Evolutionary conservation across 1,140 invertebrate genomes (phyloP), one percentile per base, ranked within the genome.

Genomic region (Caenorhabditis latens): DNA sequence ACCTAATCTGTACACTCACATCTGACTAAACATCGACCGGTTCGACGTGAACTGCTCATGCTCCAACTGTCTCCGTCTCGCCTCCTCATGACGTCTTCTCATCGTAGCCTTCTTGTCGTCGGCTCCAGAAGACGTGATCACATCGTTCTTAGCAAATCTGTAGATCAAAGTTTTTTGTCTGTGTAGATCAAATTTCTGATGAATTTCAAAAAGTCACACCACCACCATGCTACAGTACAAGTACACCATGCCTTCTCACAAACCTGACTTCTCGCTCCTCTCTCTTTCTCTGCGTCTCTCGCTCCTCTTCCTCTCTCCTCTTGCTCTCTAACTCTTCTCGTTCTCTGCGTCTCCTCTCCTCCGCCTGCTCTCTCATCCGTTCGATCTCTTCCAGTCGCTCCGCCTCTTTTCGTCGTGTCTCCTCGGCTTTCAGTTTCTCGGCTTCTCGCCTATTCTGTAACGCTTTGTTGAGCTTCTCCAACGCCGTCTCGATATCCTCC

Each of bases 1-100:
- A 46, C 65, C 19, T 0, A n/a, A 48, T 46, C 24, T 5, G 2
- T 40, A 40, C 9, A 50, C 71, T 50, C 8, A 79, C 71, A 50
- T 79, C 14, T 79, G 50, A 24, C 53, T 79, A n/a, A 79, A 79
- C 46, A 79, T 50, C n/a, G 71, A 21, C 46, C 71, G 16, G 13
- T 50, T 79, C 19, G 71, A 19, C 8, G 71, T 79, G 71, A 79
- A 79, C 13, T 79, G 71, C 19, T 79, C 71, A 32, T 79, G 71
- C 21, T 79, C 71, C 71, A 79, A 79, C 83, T 71, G 84, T 82
- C 61, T 57, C 24, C 57, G 14, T 84, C 90, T 87, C 13, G 90
- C 90, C 84, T 91, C 90, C 46, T 83, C 83, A 55, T 91, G 90
- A 48, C 91, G 71, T 84, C 86, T 83, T 7, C 90, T 91, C 90